Evolutionary conservation across 2,888 invertebrate species (phyloP).

Genomic region (Zelleria hepariella): DNA sequence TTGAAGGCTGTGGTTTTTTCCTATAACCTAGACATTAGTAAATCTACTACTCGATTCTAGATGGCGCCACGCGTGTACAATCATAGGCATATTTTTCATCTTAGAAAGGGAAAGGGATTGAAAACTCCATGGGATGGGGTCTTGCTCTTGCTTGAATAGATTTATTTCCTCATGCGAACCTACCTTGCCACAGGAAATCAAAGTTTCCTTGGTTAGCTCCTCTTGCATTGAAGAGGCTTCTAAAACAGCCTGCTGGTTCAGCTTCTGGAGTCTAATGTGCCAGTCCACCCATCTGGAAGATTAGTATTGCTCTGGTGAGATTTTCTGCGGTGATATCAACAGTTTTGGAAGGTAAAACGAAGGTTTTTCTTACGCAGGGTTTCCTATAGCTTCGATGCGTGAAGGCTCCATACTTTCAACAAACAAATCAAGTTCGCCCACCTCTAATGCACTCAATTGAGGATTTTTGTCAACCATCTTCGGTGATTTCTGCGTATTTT

Average conservation of each 20-base stretch:
- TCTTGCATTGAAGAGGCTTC: slow-evolving; percentile 85
- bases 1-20: too few relatives aligned
- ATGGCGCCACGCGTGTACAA: too few relatives aligned
- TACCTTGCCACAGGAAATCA: slow-evolving; percentile 83
- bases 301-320: too few relatives aligned
- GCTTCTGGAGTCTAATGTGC: slow-evolving; percentile 85
- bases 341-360: too few relatives aligned
- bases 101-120: too few relatives aligned
- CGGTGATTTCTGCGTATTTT: slow-evolving; percentile 4
- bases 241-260: slow-evolving; percentile 89
- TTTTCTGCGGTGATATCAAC: too few relatives aligned
- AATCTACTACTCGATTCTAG: too few relatives aligned
- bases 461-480: slow-evolving; percentile 66
- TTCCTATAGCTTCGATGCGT: slow-evolving; percentile 78
- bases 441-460: slow-evolving; percentile 67
- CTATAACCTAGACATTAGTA: too few relatives aligned
- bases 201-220: slow-evolving; percentile 87
- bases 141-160: neutral
- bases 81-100: too few relatives aligned
- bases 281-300: slow-evolving; percentile 82
- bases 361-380: slow-evolving; percentile 42
- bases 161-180: neutral
- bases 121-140: neutral
- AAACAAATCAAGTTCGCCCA: slow-evolving; percentile 82
- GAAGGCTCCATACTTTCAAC: slow-evolving; percentile 79